Evolutionary conservation across 2,113 vertebrate genomes (phyloP).

Genomic region (Anarrhichthys ocellatus): DNA sequence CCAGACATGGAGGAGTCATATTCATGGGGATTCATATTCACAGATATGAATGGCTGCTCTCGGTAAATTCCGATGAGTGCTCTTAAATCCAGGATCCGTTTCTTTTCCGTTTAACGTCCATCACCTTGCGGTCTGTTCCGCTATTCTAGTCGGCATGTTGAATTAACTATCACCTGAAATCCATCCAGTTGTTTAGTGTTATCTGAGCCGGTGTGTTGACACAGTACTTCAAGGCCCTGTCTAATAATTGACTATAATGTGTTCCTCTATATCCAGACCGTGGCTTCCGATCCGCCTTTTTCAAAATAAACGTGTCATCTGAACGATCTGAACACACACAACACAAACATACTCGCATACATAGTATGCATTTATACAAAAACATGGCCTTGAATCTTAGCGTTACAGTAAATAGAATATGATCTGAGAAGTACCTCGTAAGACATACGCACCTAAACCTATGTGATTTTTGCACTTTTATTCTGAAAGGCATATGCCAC

Average conservation of each 20-base stretch:
- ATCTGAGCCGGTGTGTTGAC: background rate
- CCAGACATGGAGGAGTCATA: background rate
- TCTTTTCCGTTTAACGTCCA: background rate
- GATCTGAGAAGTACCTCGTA: background rate
- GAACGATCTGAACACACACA: background rate
- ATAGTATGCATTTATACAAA: background rate
- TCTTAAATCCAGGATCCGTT: background rate
- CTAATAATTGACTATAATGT: background rate
- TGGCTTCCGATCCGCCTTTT: slow-evolving; percentile 6
- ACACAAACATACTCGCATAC: background rate
- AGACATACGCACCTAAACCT: background rate
- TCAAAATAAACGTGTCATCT: slow-evolving; percentile 8
- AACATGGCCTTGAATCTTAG: background rate
- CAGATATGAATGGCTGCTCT: background rate
- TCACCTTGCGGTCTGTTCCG: background rate
- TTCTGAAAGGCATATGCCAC: slow-evolving; percentile 28
- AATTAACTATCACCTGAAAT: background rate
- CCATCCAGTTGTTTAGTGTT: background rate
- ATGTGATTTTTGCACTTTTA: background rate
- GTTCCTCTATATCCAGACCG: too few species aligned
- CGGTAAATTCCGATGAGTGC: background rate
- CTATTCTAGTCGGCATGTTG: background rate
- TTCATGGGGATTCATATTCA: slow-evolving; percentile 10
- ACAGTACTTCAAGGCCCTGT: background rate
- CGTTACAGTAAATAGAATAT: background rate